phyloP scores from a whole-genome alignment of 1,140 invertebrate genomes.

The Panagrolaimus sp. region DNA sequence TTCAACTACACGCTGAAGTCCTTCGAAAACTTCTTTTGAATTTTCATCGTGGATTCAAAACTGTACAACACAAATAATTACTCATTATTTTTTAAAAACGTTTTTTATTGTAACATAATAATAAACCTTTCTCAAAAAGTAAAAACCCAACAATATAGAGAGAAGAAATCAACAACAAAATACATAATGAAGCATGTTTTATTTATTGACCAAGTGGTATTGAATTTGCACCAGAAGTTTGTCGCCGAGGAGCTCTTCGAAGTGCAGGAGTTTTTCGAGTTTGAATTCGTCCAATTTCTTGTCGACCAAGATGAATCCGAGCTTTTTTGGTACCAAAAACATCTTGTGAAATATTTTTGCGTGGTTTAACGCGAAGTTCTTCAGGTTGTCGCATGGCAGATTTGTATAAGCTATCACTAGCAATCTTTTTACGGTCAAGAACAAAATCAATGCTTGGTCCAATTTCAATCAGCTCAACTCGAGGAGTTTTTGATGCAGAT shows the following conservation, averaged over 20 bases:
- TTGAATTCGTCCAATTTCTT: conserved; percentile 77
- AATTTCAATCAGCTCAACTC: conserved; percentile 85
- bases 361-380: conserved; percentile 73
- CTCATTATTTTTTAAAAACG: too few species aligned
- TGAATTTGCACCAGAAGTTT: neutral
- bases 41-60: too few species aligned
- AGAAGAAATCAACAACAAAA: too few species aligned
- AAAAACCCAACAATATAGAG: too few species aligned
- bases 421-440: conserved; percentile 76
- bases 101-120: too few species aligned
- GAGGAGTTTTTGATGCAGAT: conserved; percentile 73
- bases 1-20: too few species aligned
- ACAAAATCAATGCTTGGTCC: conserved; percentile 84
- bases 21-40: too few species aligned
- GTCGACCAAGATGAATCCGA: conserved; percentile 82
- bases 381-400: conserved; percentile 76
- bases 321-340: conserved; percentile 80
- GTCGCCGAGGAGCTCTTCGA: conserved; percentile 38
- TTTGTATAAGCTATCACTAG: conserved; percentile 83
- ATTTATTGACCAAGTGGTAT: neutral
- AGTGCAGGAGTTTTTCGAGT: conserved; percentile 89
- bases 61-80: too few species aligned
- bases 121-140: too few species aligned
- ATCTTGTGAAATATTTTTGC: conserved; percentile 84
- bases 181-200: too few species aligned